Percentiles rank a stretch among this genome's conserved stretches.
These are phyloP conservation scores for Vireo altiloquus DNA, from an alignment of 2,113 vertebrate species.

Conservation along the genomic window DNA sequence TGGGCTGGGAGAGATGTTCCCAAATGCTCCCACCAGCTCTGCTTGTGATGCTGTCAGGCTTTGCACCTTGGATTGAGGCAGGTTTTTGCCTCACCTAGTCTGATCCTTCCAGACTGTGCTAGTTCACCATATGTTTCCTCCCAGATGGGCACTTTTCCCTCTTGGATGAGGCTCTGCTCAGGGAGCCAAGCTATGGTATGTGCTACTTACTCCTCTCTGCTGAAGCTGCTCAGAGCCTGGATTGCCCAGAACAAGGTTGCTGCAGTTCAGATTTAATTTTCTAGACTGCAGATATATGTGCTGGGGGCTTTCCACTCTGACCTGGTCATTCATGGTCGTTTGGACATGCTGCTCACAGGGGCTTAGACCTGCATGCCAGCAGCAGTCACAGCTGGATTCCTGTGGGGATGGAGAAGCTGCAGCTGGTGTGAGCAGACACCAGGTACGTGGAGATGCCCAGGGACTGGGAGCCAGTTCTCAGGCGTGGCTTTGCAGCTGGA, in stretches of 20 bases:
- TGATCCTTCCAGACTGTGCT: background rate
- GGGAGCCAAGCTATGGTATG: background rate
- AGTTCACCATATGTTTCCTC: background rate
- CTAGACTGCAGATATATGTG: fast-evolving
- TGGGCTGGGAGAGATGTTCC: background rate
- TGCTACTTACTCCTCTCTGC: background rate
- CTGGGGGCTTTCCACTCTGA: background rate
- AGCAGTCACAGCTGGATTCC: background rate
- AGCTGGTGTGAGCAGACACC: background rate
- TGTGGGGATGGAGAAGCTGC: background rate
- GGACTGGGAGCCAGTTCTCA: background rate
- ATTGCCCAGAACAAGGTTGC: background rate
- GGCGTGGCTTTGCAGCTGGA: background rate
- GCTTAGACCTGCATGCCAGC: fast-evolving
- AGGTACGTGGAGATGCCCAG: background rate
- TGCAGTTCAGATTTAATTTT: background rate
- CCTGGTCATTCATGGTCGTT: fast-evolving
- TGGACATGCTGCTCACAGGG: fast-evolving
- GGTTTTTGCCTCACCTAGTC: background rate
- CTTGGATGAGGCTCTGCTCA: background rate
- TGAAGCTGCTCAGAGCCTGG: background rate
- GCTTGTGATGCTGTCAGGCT: background rate
- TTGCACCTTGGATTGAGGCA: background rate
- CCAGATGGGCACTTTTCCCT: background rate
- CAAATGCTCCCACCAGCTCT: background rate